phyloP scores from a whole-genome alignment of 2,888 invertebrate genomes.

The Megaustenia siamemsis region DNA sequence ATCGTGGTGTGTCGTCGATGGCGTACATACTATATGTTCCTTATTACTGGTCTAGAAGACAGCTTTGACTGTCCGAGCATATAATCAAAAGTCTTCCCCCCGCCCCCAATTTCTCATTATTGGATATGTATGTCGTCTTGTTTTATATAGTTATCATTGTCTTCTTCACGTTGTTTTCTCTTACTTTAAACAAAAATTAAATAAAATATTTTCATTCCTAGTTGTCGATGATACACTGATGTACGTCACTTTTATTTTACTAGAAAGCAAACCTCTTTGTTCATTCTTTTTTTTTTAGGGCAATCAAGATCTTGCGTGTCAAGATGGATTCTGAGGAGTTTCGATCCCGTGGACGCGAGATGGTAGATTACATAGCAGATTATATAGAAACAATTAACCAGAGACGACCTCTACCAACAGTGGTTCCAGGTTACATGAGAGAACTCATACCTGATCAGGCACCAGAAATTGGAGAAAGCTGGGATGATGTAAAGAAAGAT shows the following conservation, averaged over 20 bases:
- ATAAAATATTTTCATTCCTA: too few relatives aligned
- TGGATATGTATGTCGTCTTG: background rate
- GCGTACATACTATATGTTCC: too few relatives aligned
- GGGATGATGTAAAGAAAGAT: slow-evolving; percentile 47
- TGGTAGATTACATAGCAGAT: slow-evolving; percentile 41
- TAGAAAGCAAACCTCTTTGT: background rate
- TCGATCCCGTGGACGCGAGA: slow-evolving; percentile 38
- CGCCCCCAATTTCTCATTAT: too few relatives aligned
- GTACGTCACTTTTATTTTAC: background rate
- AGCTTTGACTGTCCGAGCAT: too few relatives aligned
- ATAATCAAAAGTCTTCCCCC: too few relatives aligned
- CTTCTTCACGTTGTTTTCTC: background rate
- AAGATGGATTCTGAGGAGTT: slow-evolving; percentile 51
- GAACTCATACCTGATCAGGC: slow-evolving; percentile 49
- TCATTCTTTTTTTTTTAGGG: background rate
- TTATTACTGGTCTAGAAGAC: too few relatives aligned
- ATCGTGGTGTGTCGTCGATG: too few relatives aligned
- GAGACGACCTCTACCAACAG: slow-evolving; percentile 26
- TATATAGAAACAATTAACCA: slow-evolving; percentile 38
- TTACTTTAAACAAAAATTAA: too few relatives aligned
- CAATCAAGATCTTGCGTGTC: background rate
- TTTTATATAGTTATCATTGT: background rate
- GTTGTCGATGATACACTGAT: background rate
- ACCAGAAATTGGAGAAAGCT: slow-evolving; percentile 28
- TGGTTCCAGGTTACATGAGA: slow-evolving; percentile 44